Percentiles rank a stretch among this genome's conserved stretches.
phyloP scores from a whole-genome alignment of 2,113 vertebrate genomes.

The Gorsachius goisagi region DNA sequence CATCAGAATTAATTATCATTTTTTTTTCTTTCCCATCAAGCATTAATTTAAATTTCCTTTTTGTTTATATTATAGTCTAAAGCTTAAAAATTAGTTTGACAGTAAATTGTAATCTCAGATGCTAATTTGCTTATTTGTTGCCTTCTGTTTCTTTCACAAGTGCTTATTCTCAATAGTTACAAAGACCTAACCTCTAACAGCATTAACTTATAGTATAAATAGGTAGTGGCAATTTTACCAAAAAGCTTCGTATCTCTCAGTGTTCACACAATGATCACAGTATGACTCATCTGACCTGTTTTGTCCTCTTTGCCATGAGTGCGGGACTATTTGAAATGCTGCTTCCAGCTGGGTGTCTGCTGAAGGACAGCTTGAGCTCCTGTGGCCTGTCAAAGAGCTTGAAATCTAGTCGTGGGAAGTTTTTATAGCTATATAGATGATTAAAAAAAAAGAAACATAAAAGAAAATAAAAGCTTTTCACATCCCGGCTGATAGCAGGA shows the following conservation, averaged over 20 bases:
- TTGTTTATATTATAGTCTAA: background rate
- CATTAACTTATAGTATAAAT: background rate
- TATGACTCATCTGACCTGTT: conserved; percentile 82
- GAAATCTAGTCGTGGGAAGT: conserved; percentile 86
- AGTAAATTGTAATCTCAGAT: background rate
- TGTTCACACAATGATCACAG: background rate
- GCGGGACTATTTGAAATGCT: conserved; percentile 90
- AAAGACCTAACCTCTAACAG: background rate
- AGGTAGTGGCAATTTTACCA: background rate
- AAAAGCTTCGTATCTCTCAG: background rate
- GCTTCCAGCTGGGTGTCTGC: conserved; percentile 78
- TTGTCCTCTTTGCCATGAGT: conserved; percentile 94
- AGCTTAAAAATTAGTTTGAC: background rate
- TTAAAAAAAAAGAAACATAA: background rate
- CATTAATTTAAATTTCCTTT: background rate
- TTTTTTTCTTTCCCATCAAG: background rate
- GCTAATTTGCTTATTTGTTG: background rate
- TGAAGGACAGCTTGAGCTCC: conserved; percentile 82
- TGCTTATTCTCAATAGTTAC: background rate
- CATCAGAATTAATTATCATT: background rate
- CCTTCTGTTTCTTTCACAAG: background rate
- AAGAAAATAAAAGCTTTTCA: conserved; percentile 9
- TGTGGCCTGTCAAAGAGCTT: conserved; percentile 90
- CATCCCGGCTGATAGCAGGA: background rate
- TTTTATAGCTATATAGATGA: conserved; percentile 81